phyloP scores from a whole-genome alignment of 2,113 vertebrate genomes.

The Sinocyclocheilus anshuiensis region DNA sequence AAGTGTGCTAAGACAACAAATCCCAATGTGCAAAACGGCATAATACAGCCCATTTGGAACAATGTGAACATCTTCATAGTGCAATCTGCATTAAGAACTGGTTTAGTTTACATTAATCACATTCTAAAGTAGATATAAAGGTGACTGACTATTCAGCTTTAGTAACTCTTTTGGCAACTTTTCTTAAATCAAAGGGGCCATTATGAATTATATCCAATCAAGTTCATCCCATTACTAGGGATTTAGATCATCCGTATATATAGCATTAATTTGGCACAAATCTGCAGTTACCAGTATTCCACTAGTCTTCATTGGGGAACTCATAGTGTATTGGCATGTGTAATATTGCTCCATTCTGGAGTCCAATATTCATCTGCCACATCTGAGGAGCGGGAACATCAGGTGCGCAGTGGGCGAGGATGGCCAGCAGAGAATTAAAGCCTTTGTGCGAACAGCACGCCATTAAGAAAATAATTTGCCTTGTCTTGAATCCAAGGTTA shows the following conservation, averaged over 20 bases:
- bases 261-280: not conserved
- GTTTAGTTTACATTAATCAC: not conserved
- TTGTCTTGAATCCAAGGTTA: slow-evolving; percentile 37
- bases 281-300: not conserved
- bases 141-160: not conserved
- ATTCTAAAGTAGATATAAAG: slow-evolving; percentile 1
- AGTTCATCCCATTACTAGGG: not conserved
- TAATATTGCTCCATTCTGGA: slow-evolving; percentile 7
- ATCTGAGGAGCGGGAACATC: slow-evolving; percentile 13
- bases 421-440: not conserved
- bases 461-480: slow-evolving; percentile 7
- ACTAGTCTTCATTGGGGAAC: not conserved
- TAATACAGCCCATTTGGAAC: not conserved
- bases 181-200: not conserved
- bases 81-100: slow-evolving; percentile 5
- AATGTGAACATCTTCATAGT: not conserved
- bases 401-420: slow-evolving; percentile 10
- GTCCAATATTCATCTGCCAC: slow-evolving; percentile 10
- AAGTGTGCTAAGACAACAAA: not conserved
- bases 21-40: slow-evolving; percentile 1
- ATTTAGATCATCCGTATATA: not conserved
- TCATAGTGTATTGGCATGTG: not conserved
- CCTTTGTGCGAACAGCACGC: slow-evolving; percentile 28
- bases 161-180: not conserved
- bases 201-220: not conserved